phyloP scores from a whole-genome alignment of 2,113 vertebrate genomes.

The Oncorhynchus gorbuscha region DNA sequence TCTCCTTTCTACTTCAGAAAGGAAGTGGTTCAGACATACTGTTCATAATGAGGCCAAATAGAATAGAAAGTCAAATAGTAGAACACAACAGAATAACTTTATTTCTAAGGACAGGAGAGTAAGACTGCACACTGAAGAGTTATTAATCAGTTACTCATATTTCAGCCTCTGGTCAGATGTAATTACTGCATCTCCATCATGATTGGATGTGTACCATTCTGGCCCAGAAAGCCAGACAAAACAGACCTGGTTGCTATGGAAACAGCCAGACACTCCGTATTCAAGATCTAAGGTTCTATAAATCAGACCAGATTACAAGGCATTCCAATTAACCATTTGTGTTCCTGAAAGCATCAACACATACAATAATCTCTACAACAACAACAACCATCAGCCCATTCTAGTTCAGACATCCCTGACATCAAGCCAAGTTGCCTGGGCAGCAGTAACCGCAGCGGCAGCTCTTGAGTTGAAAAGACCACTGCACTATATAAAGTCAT shows the following conservation, averaged over 20 bases:
- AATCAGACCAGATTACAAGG: too few species aligned
- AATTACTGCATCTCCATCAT: not conserved
- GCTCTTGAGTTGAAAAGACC: constrained; percentile 38
- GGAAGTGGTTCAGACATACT: constrained; percentile 49
- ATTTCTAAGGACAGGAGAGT: too few species aligned
- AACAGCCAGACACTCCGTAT: not conserved
- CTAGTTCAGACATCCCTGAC: constrained; percentile 14
- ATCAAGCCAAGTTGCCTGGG: constrained; percentile 31
- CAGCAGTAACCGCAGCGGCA: constrained; percentile 21
- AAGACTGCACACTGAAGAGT: too few species aligned
- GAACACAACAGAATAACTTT: too few species aligned
- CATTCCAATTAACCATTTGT: too few species aligned
- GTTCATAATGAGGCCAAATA: constrained; percentile 22
- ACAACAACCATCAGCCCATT: constrained; percentile 4
- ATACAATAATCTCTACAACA: too few species aligned
- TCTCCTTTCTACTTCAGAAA: too few species aligned
- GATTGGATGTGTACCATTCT: not conserved
- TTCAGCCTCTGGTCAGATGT: not conserved
- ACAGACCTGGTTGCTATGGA: not conserved
- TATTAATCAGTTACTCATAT: too few species aligned
- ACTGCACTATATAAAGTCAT: constrained; percentile 44
- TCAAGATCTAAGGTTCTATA: not conserved
- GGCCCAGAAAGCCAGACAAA: not conserved
- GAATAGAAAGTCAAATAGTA: too few species aligned
- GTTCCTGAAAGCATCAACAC: too few species aligned